A percentile compares a stretch with the other conserved stretches of the same genome.
phyloP scores from a whole-genome alignment of 2,797 vertebrate genomes.

The Pachyuromys duprasi region DNA sequence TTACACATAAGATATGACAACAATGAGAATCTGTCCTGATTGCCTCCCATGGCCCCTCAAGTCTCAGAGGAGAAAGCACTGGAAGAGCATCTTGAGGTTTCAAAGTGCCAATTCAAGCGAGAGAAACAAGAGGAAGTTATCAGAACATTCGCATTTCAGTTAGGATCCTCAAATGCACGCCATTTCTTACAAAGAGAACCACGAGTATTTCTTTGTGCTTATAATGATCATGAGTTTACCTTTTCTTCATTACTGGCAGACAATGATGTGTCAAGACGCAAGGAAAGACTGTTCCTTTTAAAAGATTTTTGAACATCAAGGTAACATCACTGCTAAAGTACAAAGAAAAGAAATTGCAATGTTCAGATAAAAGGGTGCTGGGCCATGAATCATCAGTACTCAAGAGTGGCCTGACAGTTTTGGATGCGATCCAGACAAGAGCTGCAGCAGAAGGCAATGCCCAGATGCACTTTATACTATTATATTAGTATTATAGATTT shows the following conservation, averaged over 20 bases:
- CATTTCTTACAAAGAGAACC: constrained; percentile 49
- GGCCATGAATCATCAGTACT: constrained; percentile 85
- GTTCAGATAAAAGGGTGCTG: constrained; percentile 87
- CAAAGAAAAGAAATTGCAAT: constrained; percentile 80
- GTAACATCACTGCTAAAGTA: constrained; percentile 84
- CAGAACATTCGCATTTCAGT: constrained; percentile 6
- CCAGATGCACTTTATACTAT: constrained; percentile 87
- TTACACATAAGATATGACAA: neutral
- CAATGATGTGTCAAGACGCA: constrained; percentile 81
- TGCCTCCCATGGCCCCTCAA: neutral
- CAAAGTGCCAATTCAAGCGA: neutral
- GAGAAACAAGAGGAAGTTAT: constrained; percentile 51
- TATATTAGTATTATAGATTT: constrained; percentile 85
- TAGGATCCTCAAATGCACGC: constrained; percentile 28
- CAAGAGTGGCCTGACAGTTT: constrained; percentile 80
- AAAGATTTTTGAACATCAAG: constrained; percentile 84
- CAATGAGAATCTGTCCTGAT: neutral
- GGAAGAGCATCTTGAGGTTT: neutral
- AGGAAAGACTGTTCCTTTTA: constrained; percentile 82
- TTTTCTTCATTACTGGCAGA: constrained; percentile 78
- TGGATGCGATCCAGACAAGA: constrained; percentile 85
- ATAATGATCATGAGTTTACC: constrained; percentile 75
- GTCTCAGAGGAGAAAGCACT: neutral
- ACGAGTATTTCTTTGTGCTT: constrained; percentile 67
- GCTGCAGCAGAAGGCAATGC: constrained; percentile 81